A percentile compares a stretch with the other conserved stretches of the same genome.
phyloP scores from a whole-genome alignment of 2,797 vertebrate genomes.

The Lagocephalus sceleratus region DNA sequence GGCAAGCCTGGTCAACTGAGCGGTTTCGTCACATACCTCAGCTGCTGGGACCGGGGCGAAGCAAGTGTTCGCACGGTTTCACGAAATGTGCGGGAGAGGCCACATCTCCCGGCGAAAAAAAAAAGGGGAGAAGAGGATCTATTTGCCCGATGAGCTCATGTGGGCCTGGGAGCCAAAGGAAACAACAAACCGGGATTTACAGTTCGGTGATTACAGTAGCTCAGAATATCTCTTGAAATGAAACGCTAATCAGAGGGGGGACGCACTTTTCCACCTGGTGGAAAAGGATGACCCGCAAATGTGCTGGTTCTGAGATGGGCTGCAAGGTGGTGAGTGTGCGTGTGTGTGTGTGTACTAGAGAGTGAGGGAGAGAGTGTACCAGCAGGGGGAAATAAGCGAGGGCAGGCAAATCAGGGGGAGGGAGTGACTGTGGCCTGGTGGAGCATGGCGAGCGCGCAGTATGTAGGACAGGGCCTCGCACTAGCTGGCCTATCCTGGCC shows the following conservation, averaged over 20 bases:
- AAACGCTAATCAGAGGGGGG: conserved; percentile 5
- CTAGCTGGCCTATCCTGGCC: conserved; percentile 81
- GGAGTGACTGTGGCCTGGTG: conserved; percentile 57
- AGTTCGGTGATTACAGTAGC: neutral
- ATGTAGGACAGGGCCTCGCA: conserved; percentile 73
- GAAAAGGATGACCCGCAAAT: conserved; percentile 45
- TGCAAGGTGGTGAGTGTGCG: conserved; percentile 29
- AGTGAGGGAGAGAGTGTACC: conserved; percentile 7
- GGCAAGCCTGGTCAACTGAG: conserved; percentile 58
- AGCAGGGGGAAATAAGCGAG: conserved; percentile 28
- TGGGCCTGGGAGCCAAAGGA: neutral
- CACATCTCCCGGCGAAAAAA: neutral
- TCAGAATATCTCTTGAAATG: neutral
- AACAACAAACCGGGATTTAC: conserved; percentile 5
- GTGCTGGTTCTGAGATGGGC: conserved; percentile 47
- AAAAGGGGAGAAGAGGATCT: neutral
- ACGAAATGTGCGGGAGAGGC: conserved; percentile 1
- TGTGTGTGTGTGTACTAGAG: conserved; percentile 13
- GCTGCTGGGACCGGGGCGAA: conserved; percentile 29
- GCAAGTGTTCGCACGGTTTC: conserved; percentile 14
- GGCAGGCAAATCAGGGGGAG: conserved; percentile 54
- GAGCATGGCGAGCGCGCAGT: conserved; percentile 67
- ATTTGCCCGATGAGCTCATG: neutral
- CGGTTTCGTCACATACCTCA: conserved; percentile 29
- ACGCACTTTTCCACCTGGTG: conserved; percentile 25